These are phyloP conservation scores for Chydorus sphaericus DNA, from an alignment of 2,888 invertebrate genomes.

Conservation along the genomic window DNA sequence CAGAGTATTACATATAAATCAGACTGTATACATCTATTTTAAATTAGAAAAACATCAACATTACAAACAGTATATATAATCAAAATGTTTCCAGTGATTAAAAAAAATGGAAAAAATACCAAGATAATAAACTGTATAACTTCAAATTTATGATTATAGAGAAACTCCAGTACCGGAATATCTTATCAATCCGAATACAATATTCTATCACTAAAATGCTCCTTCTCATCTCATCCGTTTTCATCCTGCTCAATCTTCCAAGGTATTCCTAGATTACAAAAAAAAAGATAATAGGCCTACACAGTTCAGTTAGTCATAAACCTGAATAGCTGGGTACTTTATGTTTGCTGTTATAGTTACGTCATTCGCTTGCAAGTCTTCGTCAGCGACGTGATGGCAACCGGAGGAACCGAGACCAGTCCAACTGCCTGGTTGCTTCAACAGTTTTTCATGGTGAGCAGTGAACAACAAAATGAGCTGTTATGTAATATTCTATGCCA, in stretches of 20 bases:
- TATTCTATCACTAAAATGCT: slow-evolving; percentile 56
- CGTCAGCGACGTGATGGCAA: slow-evolving; percentile 24
- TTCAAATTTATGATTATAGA: slow-evolving; percentile 26
- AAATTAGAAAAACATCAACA: too few relatives aligned
- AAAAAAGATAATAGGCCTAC: background rate
- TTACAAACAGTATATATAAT: too few relatives aligned
- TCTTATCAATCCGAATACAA: slow-evolving; percentile 26
- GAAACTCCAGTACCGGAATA: slow-evolving; percentile 32
- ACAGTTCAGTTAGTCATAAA: too few relatives aligned
- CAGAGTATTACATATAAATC: too few relatives aligned
- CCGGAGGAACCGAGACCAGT: background rate
- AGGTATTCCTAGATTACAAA: slow-evolving; percentile 29
- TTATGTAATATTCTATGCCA: too few relatives aligned
- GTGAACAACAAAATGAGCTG: too few relatives aligned
- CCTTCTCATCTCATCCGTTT: slow-evolving; percentile 62
- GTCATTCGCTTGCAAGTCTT: slow-evolving; percentile 38
- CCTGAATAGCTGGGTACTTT: too few relatives aligned
- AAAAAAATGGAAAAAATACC: too few relatives aligned
- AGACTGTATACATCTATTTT: too few relatives aligned
- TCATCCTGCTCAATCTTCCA: slow-evolving; percentile 61
- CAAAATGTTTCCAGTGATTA: too few relatives aligned
- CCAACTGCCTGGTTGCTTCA: slow-evolving; percentile 37
- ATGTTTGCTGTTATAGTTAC: too few relatives aligned
- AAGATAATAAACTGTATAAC: too few relatives aligned
- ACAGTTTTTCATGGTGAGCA: slow-evolving; percentile 36